Conservation (phyloP, 2,888 invertebrate species). For the Ophonus ardosiacus region DNA sequence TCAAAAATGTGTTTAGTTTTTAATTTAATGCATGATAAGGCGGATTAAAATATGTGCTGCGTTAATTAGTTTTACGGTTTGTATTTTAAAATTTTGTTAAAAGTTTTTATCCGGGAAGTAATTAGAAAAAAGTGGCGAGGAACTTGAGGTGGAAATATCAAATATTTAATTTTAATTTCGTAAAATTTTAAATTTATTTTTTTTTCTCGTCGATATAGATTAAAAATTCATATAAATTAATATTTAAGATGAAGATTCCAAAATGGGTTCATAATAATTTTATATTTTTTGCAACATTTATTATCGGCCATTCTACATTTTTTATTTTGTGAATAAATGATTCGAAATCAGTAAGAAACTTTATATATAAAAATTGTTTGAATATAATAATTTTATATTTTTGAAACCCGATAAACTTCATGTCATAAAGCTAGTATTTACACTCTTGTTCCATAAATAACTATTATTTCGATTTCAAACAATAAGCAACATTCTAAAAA, state of each 20-base stretch:
- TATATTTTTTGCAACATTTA: neutral
- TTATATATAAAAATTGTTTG: no score
- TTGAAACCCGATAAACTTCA: no score
- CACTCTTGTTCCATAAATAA: no score
- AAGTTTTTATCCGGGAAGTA: slow-evolving; percentile 29
- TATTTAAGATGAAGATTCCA: neutral
- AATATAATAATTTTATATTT: no score
- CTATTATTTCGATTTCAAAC: no score
- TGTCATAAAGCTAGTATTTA: no score
- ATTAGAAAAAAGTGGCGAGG: slow-evolving; percentile 29
- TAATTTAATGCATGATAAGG: slow-evolving; percentile 36
- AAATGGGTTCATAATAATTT: neutral
- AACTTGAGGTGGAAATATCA: slow-evolving; percentile 43
- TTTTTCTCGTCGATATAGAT: slow-evolving; percentile 1
- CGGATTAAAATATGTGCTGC: slow-evolving; percentile 38
- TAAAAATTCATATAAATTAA: neutral
- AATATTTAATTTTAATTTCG: slow-evolving; percentile 47
- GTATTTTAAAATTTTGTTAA: slow-evolving; percentile 40
- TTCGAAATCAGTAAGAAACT: no score
- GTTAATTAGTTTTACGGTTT: slow-evolving; percentile 32
- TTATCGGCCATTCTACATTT: no score
- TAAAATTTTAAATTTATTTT: slow-evolving; percentile 26
- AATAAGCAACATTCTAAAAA: no score
- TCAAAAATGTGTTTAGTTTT: slow-evolving; percentile 45
- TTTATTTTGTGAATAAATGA: no score